Conservation (phyloP, 2,113 vertebrate genomes). For the Tragelaphus scriptus region DNA sequence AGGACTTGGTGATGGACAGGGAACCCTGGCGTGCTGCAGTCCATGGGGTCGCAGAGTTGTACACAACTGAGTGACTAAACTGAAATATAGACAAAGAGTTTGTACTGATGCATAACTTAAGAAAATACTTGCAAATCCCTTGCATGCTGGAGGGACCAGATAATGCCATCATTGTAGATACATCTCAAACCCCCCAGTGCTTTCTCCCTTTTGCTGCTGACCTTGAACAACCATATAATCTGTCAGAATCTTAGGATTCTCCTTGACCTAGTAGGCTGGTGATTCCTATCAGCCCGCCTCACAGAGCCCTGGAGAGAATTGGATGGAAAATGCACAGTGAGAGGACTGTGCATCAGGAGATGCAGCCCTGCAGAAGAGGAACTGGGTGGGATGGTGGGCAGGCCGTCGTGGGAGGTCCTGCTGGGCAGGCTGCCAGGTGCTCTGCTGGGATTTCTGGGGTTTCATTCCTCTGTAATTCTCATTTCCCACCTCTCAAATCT, state of each 20-base stretch:
- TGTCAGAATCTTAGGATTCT: neutral
- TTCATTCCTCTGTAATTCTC: constrained; percentile 26
- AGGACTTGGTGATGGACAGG: neutral
- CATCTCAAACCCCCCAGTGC: too few species aligned
- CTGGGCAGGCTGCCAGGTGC: neutral
- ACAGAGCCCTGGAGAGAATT: neutral
- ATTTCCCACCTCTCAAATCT: neutral
- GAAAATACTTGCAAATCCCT: constrained; percentile 51
- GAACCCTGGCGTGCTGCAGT: neutral
- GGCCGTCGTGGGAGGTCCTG: neutral
- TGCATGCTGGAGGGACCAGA: neutral
- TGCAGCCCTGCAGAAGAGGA: neutral
- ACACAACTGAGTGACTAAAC: neutral
- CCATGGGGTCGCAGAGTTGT: accelerated
- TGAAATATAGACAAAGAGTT: constrained; percentile 31
- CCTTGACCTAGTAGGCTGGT: neutral
- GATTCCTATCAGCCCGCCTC: neutral
- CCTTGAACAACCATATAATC: neutral
- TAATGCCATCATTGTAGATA: neutral
- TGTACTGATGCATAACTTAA: constrained; percentile 50
- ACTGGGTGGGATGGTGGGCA: neutral
- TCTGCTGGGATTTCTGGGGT: neutral
- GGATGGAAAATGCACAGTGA: neutral
- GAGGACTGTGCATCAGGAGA: neutral
- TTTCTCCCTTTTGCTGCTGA: neutral